Conservation (phyloP, 2,113 vertebrate species). For the Nycticebus coucang region DNA sequence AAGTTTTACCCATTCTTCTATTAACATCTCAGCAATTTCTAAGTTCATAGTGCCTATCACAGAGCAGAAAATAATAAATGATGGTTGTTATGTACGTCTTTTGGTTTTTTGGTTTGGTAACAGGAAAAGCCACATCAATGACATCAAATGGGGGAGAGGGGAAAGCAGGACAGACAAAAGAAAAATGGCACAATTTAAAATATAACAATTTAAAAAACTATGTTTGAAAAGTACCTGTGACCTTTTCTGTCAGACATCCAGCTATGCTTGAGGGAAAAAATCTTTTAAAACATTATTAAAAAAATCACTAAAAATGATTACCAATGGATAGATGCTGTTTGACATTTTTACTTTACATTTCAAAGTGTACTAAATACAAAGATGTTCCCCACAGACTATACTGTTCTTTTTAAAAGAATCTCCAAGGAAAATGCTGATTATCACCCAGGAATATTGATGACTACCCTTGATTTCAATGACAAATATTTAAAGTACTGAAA, state of each 20-base stretch:
- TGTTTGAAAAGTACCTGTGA: not conserved
- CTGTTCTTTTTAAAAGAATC: constrained; percentile 32
- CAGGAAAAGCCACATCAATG: constrained; percentile 31
- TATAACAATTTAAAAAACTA: constrained; percentile 39
- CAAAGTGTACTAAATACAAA: constrained; percentile 25
- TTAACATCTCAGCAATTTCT: constrained; percentile 25
- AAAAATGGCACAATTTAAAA: constrained; percentile 32
- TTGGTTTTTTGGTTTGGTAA: constrained; percentile 23
- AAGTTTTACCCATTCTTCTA: constrained; percentile 16
- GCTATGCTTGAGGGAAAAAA: not conserved
- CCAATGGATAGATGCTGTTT: not conserved
- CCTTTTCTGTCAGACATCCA: not conserved
- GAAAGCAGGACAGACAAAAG: not conserved
- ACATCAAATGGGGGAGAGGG: not conserved
- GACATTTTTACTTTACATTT: constrained; percentile 39
- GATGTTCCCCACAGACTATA: not conserved
- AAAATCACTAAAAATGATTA: constrained; percentile 3
- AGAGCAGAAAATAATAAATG: constrained; percentile 11
- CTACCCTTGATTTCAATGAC: constrained; percentile 23
- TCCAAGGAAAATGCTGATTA: constrained; percentile 29
- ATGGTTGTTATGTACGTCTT: not conserved
- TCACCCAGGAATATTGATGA: not conserved
- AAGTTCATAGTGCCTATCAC: not conserved
- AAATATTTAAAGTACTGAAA: not conserved
- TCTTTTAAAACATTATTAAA: not conserved